A percentile compares a stretch with the other conserved stretches of the same genome.
These are phyloP conservation scores for Gerris buenoi DNA, from an alignment of 1,140 invertebrate species.

Conservation along the genomic window DNA sequence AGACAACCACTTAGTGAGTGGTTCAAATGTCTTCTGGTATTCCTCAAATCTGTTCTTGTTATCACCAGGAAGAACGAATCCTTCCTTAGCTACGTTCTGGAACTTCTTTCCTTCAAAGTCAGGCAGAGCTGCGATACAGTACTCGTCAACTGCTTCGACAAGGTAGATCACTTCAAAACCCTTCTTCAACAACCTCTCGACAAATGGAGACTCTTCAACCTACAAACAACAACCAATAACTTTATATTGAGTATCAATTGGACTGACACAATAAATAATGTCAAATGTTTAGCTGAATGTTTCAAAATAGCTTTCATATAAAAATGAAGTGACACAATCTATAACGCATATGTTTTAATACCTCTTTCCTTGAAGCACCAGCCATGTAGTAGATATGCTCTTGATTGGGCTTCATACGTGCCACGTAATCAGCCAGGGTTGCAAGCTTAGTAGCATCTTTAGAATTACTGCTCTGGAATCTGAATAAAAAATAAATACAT, in stretches of 20 bases:
- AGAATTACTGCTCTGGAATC: neutral
- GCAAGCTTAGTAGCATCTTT: slow-evolving; percentile 48
- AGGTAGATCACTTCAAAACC: slow-evolving; percentile 95
- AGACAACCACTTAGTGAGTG: slow-evolving; percentile 78
- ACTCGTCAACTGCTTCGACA: slow-evolving; percentile 95
- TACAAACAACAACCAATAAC: too few species aligned
- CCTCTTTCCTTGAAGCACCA: slow-evolving; percentile 69
- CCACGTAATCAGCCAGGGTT: slow-evolving; percentile 76
- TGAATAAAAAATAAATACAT: too few species aligned
- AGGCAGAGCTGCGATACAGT: slow-evolving; percentile 89
- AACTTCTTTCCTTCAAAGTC: slow-evolving; percentile 99
- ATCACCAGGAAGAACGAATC: slow-evolving; percentile 72
- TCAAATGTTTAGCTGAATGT: too few species aligned
- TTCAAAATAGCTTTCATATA: too few species aligned
- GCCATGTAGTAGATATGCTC: slow-evolving; percentile 94
- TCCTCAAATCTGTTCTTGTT: slow-evolving; percentile 70
- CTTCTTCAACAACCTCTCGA: slow-evolving; percentile 80
- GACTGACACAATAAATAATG: too few species aligned
- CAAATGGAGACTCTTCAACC: slow-evolving; percentile 85
- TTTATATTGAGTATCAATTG: too few species aligned
- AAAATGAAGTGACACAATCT: too few species aligned
- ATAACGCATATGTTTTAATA: too few species aligned
- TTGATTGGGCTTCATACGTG: slow-evolving; percentile 95
- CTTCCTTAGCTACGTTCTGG: slow-evolving; percentile 99
- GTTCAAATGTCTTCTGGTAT: slow-evolving; percentile 69